Conservation (phyloP, 2,888 invertebrate genomes). For the Apotomis capreana region DNA sequence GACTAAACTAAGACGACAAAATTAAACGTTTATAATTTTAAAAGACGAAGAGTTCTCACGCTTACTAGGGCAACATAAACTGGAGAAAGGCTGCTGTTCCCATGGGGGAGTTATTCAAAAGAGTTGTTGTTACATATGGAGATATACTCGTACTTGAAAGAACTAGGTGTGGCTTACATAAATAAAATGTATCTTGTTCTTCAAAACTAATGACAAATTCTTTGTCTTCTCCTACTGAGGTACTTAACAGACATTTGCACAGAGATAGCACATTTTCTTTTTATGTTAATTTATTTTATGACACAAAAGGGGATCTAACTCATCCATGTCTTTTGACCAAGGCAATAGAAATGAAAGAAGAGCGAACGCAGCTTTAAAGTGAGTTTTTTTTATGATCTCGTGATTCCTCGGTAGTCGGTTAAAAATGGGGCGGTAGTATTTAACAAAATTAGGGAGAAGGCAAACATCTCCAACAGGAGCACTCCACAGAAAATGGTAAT, state of each 20-base stretch:
- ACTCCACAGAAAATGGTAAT: too few species aligned
- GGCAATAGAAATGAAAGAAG: neutral
- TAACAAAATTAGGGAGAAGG: too few species aligned
- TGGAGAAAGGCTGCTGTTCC: neutral
- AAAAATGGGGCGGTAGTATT: too few species aligned
- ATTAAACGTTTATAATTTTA: neutral
- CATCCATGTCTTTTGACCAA: neutral
- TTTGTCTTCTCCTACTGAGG: too few species aligned
- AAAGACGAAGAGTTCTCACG: conserved; percentile 36
- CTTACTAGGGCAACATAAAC: conserved; percentile 42
- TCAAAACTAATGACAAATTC: too few species aligned
- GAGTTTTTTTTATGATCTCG: neutral
- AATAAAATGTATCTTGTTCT: too few species aligned
- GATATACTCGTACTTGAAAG: neutral
- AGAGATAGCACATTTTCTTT: too few species aligned
- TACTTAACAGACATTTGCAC: too few species aligned
- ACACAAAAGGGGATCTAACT: too few species aligned
- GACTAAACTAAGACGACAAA: neutral
- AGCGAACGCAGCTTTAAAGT: neutral
- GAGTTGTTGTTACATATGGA: neutral
- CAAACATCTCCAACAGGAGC: too few species aligned
- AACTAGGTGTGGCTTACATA: neutral
- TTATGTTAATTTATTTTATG: too few species aligned
- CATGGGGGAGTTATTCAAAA: neutral
- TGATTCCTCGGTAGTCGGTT: too few species aligned